Evolutionary conservation across 2,797 vertebrate species (phyloP).

Genomic region (Acanthopagrus latus): DNA sequence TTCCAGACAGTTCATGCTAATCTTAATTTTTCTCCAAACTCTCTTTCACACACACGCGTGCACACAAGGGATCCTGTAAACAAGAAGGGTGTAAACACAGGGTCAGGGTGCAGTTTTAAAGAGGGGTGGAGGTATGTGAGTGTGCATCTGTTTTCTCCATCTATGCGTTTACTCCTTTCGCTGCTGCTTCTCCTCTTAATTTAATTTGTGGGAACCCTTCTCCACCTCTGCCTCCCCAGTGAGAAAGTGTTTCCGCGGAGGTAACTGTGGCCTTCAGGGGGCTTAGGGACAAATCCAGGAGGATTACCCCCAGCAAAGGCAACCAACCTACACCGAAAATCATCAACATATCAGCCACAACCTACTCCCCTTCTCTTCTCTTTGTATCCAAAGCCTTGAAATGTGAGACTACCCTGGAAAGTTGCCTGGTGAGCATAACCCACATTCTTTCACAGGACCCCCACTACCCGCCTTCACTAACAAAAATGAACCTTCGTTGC

Average conservation of each 20-base stretch:
- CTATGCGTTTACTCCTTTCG: slow-evolving; percentile 85
- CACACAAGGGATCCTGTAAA: slow-evolving; percentile 41
- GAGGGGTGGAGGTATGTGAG: slow-evolving; percentile 77
- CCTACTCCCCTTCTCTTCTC: slow-evolving; percentile 60
- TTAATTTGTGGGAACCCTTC: slow-evolving; percentile 85
- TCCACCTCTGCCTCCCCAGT: slow-evolving; percentile 79
- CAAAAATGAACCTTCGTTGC: slow-evolving; percentile 29
- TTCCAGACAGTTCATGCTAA: not conserved
- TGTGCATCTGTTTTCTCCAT: slow-evolving; percentile 91
- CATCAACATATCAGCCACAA: slow-evolving; percentile 66
- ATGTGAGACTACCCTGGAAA: slow-evolving; percentile 79
- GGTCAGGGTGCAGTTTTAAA: slow-evolving; percentile 82
- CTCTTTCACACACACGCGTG: not conserved
- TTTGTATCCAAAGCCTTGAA: slow-evolving; percentile 68
- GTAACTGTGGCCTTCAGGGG: slow-evolving; percentile 72
- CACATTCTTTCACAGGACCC: slow-evolving; percentile 75
- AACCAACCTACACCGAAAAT: slow-evolving; percentile 62
- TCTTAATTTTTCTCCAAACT: not conserved
- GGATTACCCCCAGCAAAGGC: slow-evolving; percentile 74
- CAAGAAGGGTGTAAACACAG: slow-evolving; percentile 65
- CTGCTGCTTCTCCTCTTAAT: slow-evolving; percentile 84
- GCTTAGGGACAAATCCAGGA: slow-evolving; percentile 74
- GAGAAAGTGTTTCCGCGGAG: slow-evolving; percentile 82
- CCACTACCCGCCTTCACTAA: slow-evolving; percentile 47
- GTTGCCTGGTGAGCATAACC: slow-evolving; percentile 69